phyloP scores from a whole-genome alignment of 2,113 vertebrate species.

The Cranoglanis bouderius region DNA sequence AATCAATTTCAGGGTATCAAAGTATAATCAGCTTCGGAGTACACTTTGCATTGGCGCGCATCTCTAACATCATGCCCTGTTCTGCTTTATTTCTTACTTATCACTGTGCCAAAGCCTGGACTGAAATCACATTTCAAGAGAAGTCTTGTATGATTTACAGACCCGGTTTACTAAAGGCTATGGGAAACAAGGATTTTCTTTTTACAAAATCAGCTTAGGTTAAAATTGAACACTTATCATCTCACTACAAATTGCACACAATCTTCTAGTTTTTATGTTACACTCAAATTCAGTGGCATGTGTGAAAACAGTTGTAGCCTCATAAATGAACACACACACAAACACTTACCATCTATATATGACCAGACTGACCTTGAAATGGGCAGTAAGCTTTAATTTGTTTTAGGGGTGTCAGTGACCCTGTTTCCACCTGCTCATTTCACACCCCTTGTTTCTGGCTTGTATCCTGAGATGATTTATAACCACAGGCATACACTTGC shows the following conservation, averaged over 20 bases:
- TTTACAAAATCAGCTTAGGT: not conserved
- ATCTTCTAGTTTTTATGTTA: not conserved
- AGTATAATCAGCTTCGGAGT: not conserved
- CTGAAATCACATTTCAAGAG: not conserved
- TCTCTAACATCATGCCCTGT: not conserved
- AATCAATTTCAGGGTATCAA: not conserved
- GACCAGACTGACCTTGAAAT: conserved; percentile 10
- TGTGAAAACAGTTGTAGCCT: not conserved
- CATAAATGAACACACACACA: not conserved
- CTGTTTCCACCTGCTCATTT: not conserved
- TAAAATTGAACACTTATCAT: not conserved
- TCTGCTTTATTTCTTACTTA: not conserved
- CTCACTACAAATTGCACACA: not conserved
- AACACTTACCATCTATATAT: not conserved
- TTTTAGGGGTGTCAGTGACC: not conserved
- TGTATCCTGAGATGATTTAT: not conserved
- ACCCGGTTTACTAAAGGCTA: not conserved
- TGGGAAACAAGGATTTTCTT: not conserved
- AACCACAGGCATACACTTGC: not conserved
- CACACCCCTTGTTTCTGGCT: not conserved
- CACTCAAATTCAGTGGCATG: not conserved
- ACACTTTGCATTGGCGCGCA: not conserved
- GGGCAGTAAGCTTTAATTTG: not conserved
- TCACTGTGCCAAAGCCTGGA: not conserved
- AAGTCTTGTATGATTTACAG: no score